Percentiles rank a stretch among this genome's conserved stretches.
Conservation (phyloP, 1,140 invertebrate genomes). For the Idris sp. region DNA sequence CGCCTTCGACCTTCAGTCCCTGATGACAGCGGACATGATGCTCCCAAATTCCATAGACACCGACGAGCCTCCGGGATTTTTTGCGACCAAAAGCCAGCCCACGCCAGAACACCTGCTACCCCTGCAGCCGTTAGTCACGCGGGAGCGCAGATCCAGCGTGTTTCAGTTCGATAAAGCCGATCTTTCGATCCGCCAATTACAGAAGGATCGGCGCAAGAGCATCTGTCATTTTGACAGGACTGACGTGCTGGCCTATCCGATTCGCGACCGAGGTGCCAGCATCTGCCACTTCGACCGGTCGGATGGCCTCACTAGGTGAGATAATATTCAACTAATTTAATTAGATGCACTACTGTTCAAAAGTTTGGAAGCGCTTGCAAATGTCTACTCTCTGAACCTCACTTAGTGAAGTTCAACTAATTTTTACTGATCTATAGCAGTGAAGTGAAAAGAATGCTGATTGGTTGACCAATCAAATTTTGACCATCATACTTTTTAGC, state of each 20-base stretch:
- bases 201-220: conserved; percentile 67
- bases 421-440: no score
- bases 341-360: no score
- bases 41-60: conserved; percentile 21
- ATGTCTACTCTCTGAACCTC: no score
- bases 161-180: conserved; percentile 69
- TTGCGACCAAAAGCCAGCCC: conserved; percentile 16
- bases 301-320: conserved; percentile 57
- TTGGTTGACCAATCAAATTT: no score
- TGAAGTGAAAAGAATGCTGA: no score
- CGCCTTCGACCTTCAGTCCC: conserved; percentile 88
- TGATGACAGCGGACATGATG: conserved; percentile 75
- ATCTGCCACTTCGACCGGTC: conserved; percentile 64
- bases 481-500: no score
- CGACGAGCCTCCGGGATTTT: conserved; percentile 33
- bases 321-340: no score
- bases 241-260: conserved; percentile 65
- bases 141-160: conserved; percentile 70
- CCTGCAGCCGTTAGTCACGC: conserved; percentile 21
- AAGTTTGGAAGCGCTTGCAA: no score
- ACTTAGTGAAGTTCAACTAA: no score
- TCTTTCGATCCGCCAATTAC: conserved; percentile 58
- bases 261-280: conserved; percentile 59
- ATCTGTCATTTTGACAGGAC: conserved; percentile 69
- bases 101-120: conserved; percentile 14